Evolutionary conservation across 2,888 invertebrate species (phyloP), one percentile per base, ranked within the genome.

Genomic region (Linyphia triangularis): DNA sequence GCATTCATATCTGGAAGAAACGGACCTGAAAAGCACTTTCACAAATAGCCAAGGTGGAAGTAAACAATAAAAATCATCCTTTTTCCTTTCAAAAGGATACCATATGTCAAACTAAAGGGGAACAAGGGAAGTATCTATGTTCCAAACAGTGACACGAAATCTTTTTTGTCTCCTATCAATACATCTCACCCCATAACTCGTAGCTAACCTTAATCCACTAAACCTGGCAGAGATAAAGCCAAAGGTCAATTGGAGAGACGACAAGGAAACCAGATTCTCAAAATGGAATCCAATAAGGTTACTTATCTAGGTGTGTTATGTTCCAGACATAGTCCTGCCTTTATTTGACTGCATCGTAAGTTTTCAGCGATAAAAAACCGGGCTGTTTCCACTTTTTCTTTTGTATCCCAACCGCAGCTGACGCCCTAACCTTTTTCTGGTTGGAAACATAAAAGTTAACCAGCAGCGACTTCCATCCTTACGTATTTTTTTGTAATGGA

Each of bases 241-340:
- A 59, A 75, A 33, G 73, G 59, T 75, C 73, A 59, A 57, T 57
- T 33, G 73, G 30, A 75, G 26, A 28, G 30, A 73, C 24, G 22
- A 75, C 22, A n/a, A 24, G 43, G 30, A 57, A 51, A 28, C 19
- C 67, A 33, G 19, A 30, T 67, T n/a, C 30, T 2, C 9, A 22
- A 40, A 63, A 26, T 40, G 28, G 72, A 83, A 63, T 40, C 65
- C 73, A 82, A 65, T 73, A 72, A 73, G 73, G 83, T 83, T 83
- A 63, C 51, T 51, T 22, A 24, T 13, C 51, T 83, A 83, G 83
- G 73, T 65, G 73, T 73, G 83, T 83, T 40, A 26, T 43, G 19
- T 83, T 73, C 37, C n/a, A 33, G 70, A 81, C n/a, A n/a, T n/a
- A n/a, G n/a, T n/a, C n/a, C n/a, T n/a, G 67, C 24, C 26, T 65